phyloP scores from a whole-genome alignment of 2,888 invertebrate genomes.

The Lamellibrachia columna region DNA sequence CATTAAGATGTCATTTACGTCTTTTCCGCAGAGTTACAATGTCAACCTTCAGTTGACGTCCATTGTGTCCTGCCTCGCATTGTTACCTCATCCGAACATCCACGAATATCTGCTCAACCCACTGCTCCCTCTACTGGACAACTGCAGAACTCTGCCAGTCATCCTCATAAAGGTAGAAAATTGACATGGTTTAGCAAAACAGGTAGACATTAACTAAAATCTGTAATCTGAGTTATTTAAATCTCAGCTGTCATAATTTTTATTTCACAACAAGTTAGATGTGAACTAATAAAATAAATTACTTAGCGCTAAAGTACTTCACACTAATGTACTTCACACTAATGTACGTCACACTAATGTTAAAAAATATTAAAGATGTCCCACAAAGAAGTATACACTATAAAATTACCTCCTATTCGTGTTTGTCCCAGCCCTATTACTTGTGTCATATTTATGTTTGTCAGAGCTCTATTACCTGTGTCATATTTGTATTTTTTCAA shows the following conservation, averaged over 20 bases:
- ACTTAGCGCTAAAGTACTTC: too few relatives aligned
- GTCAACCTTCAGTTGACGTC: slow-evolving; percentile 79
- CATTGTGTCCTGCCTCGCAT: slow-evolving; percentile 76
- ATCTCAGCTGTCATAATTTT: not conserved
- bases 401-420: too few relatives aligned
- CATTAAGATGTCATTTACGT: too few relatives aligned
- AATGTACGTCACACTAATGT: not conserved
- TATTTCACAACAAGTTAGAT: not conserved
- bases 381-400: too few relatives aligned
- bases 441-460: not conserved
- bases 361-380: too few relatives aligned
- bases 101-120: slow-evolving; percentile 80
- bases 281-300: too few relatives aligned
- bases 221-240: not conserved
- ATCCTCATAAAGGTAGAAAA: slow-evolving; percentile 63
- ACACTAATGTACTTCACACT: not conserved
- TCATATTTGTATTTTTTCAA: too few relatives aligned
- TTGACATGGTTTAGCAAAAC: not conserved
- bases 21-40: slow-evolving; percentile 73
- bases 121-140: slow-evolving; percentile 72
- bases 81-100: slow-evolving; percentile 78
- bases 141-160: slow-evolving; percentile 73
- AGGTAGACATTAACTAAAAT: not conserved
- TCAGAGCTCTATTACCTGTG: not conserved
- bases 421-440: too few relatives aligned